Conservation (phyloP, 2,888 invertebrate species). For the Athrips mouffetella region DNA sequence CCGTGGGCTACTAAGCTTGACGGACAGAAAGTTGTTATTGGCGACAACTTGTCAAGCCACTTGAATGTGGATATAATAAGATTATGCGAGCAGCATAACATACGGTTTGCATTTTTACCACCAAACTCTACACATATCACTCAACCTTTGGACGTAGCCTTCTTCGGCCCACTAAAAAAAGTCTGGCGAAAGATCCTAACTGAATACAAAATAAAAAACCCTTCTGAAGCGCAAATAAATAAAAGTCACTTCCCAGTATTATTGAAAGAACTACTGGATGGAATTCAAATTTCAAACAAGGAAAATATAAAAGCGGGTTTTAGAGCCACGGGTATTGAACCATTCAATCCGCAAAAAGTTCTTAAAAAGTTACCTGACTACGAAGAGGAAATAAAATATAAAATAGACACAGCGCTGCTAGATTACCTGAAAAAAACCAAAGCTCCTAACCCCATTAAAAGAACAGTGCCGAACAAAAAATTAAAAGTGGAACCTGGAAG, state of each 20-base stretch:
- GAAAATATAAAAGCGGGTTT: constrained; percentile 25
- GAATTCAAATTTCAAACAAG: constrained; percentile 12
- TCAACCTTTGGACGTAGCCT: constrained; percentile 24
- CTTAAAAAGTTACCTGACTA: constrained; percentile 24
- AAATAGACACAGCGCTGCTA: constrained; percentile 1
- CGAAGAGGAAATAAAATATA: constrained; percentile 14
- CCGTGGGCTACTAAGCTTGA: constrained; percentile 19
- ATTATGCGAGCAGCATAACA: constrained; percentile 17
- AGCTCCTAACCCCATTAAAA: constrained; percentile 14
- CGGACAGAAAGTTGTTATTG: constrained; percentile 23
- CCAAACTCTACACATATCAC: constrained; percentile 24
- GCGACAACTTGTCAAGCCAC: constrained; percentile 22
- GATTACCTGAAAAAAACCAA: constrained; percentile 4
- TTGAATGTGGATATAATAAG: constrained; percentile 19
- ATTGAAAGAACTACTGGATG: constrained; percentile 16
- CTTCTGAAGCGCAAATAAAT: constrained; percentile 17
- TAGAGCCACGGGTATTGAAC: constrained; percentile 24
- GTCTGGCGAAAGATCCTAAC: constrained; percentile 20
- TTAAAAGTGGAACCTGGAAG: constrained; percentile 18
- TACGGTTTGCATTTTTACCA: constrained; percentile 24
- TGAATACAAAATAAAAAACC: constrained; percentile 18
- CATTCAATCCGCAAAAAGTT: constrained; percentile 24
- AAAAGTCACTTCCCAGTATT: constrained; percentile 21
- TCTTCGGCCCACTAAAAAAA: constrained; percentile 23
- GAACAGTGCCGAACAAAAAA: constrained; percentile 16